phyloP scores from a whole-genome alignment of 1,140 invertebrate genomes.

The Steinernema feltiae region DNA sequence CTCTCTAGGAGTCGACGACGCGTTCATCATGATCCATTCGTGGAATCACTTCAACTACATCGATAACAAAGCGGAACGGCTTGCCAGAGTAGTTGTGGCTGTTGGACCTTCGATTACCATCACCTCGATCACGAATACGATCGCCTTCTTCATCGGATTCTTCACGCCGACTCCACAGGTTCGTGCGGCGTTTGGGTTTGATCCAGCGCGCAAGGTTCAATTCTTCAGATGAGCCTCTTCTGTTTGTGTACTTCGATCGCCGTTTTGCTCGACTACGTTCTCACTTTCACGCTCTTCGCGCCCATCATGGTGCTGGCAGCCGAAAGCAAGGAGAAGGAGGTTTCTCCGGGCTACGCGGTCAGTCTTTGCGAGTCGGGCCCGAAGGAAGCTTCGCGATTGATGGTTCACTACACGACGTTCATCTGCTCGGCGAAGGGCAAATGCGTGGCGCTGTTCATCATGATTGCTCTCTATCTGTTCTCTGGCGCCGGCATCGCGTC shows the following conservation, averaged over 20 bases:
- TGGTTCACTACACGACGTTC: slow-evolving; percentile 36
- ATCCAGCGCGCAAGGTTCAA: neutral
- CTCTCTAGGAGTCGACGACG: slow-evolving; percentile 48
- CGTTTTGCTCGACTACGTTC: slow-evolving; percentile 52
- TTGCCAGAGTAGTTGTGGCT: slow-evolving; percentile 36
- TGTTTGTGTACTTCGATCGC: slow-evolving; percentile 56
- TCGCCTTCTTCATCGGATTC: slow-evolving; percentile 55
- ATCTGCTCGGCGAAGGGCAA: slow-evolving; percentile 43
- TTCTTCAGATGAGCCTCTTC: slow-evolving; percentile 52
- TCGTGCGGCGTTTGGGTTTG: neutral
- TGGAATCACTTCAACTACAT: slow-evolving; percentile 47
- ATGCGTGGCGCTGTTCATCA: slow-evolving; percentile 27
- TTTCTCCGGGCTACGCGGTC: neutral
- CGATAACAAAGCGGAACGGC: slow-evolving; percentile 26
- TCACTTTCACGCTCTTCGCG: slow-evolving; percentile 53
- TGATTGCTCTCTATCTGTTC: slow-evolving; percentile 39
- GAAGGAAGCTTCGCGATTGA: slow-evolving; percentile 13
- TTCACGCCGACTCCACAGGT: slow-evolving; percentile 55
- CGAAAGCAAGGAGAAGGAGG: neutral
- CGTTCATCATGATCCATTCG: slow-evolving; percentile 51
- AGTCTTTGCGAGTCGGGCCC: neutral
- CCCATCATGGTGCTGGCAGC: slow-evolving; percentile 39
- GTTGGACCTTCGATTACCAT: slow-evolving; percentile 54
- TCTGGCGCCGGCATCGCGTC: slow-evolving; percentile 16
- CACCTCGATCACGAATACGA: slow-evolving; percentile 52